Evolutionary conservation across 2,888 invertebrate genomes (phyloP), one percentile per base, ranked within the genome.

Genomic region (Perithous albicinctus): DNA sequence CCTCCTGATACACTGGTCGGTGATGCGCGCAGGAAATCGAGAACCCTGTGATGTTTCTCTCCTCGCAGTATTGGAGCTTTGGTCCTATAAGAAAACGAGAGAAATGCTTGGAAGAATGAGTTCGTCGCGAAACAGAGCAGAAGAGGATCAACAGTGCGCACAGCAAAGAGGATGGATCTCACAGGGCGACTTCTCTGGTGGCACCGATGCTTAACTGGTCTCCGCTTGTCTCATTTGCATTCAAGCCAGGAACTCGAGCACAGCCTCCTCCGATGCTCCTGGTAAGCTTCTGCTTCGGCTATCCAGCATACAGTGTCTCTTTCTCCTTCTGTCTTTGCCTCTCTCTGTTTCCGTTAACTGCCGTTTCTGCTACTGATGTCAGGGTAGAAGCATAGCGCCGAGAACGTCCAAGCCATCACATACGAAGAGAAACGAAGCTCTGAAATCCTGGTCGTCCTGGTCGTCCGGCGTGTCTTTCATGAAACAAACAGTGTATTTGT

Each of bases 221-320:
- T 86, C 88, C 78, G 88, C 86, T 87, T 90, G 89, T 91, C 91
- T 91, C 88, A 91, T 91, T 91, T 91, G 89, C 91, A 91, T 91
- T 88, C 83, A 83, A 79, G 81, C 78, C 83, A 82, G 78, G 84
- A 84, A 85, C 86, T 86, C 85, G 84, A 85, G 85, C 84, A n/a
- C n/a, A 85, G 78, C 80, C 80, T 75, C 54, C n/a, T n/a, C 59
- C 43, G 66, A 61, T 72, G 59, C 74, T 82, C 69, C 43, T 63
- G 80, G 66, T 64, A 66, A 80, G 83, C 78, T 81, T 78, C 61
- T 76, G 70, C 75, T 78, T 78, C 66, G 69, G 67, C 80, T 78
- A 74, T 76, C 78, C 84, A 32, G 41, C 59, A 26, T 15, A 41
- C 18, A 61, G 70, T 76, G 43, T 61, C 18, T 61, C 61, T 67